Evolutionary conservation across 1,140 invertebrate species (phyloP), one percentile per base, ranked within the genome.

Genomic region (Bombus consobrinus): DNA sequence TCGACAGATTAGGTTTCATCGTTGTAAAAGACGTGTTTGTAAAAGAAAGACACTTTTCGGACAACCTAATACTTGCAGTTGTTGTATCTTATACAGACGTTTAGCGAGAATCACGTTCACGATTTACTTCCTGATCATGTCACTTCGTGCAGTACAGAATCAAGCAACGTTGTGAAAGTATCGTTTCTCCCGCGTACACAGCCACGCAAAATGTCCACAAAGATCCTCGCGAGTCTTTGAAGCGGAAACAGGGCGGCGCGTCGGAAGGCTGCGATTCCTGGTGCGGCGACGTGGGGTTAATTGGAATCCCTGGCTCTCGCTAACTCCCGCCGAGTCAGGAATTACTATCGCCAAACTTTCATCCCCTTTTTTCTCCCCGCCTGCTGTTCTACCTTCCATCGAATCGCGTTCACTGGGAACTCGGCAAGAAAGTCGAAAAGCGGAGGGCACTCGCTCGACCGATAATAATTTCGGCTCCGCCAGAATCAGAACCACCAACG

Each of bases 301-400:
- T 93, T 92, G 88, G 39, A 79, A 25, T 32, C 18, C 34, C 25
- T 5, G 25, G 68, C 28, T 39, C 68, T 88, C 68, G 71, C 83
- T 75, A 92, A 92, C 88, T 89, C 84, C 41, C 88, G 88, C 84
- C 85, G 88, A 89, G 88, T 89, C 91, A 89, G 88, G 83, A 92
- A 92, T 92, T 91, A 91, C 91, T 86, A 83, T 92, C 89, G 76
- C 39, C 62, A 62, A 92, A 90, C 87, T 92, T 91, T 86, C 78
- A 32, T 41, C 69, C 69, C 79, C 74, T 28, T 83, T 81, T 69
- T 81, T 62, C 78, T 22, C n/a, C 72, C 77, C 83, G 66, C 68
- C 81, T 37, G n/a, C 72, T 89, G 68, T 71, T 71, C 69, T 41
- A 81, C 83, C 81, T 73, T 85, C 37, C 10, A 47, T 82, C 81